Percentiles rank a stretch among this genome's conserved stretches.
Conservation (phyloP, 2,113 vertebrate genomes). For the Phocoena phocoena region DNA sequence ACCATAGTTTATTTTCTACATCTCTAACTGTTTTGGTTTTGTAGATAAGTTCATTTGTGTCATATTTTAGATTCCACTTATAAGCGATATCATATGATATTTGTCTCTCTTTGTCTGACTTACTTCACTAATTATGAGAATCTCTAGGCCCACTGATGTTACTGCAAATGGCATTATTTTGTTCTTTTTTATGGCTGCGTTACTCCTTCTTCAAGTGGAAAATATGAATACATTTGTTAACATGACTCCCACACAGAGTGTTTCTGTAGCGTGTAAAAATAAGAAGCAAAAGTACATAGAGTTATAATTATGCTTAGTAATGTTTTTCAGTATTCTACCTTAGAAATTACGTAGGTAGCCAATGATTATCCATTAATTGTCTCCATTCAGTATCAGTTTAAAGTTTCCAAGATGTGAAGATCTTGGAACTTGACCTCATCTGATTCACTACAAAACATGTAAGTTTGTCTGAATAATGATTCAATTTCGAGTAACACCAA, state of each 20-base stretch:
- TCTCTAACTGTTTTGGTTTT: too few relatives aligned
- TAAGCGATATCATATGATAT: too few relatives aligned
- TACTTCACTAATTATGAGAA: too few relatives aligned
- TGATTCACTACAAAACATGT: neutral
- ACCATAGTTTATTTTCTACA: too few relatives aligned
- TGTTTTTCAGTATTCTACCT: neutral
- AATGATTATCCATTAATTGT: neutral
- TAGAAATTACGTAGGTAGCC: neutral
- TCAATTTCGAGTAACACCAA: neutral
- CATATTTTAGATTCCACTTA: too few relatives aligned
- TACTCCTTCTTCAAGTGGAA: neutral
- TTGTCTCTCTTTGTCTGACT: too few relatives aligned
- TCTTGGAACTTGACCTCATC: neutral
- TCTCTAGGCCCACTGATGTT: too few relatives aligned
- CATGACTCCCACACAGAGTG: neutral
- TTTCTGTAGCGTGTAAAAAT: neutral
- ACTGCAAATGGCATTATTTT: too few relatives aligned
- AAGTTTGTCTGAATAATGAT: neutral
- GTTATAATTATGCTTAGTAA: neutral
- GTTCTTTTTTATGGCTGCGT: too few relatives aligned
- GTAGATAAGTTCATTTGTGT: too few relatives aligned
- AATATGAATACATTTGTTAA: neutral
- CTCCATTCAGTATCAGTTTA: neutral
- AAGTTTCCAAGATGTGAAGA: neutral
- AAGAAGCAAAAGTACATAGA: neutral